Evolutionary conservation across 2,113 vertebrate genomes (phyloP).

Genomic region (Platycercus adscitus): DNA sequence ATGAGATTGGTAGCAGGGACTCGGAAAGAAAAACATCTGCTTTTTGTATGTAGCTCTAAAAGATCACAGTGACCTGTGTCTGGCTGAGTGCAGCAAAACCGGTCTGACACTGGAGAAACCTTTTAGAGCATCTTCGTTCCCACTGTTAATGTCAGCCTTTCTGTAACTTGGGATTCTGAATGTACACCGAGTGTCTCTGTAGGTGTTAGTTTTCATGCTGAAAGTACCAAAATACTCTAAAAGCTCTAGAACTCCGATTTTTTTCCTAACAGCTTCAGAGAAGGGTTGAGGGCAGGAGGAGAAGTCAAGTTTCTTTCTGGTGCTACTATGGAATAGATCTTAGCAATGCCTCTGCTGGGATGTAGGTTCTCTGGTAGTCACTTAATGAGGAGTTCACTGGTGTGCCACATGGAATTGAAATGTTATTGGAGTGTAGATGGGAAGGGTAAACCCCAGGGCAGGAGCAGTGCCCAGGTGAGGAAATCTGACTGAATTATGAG

Average conservation of each 20-base stretch:
- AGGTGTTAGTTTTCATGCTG: not conserved
- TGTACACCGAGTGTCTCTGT: not conserved
- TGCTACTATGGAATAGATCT: not conserved
- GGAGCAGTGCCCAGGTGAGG: not conserved
- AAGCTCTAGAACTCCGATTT: not conserved
- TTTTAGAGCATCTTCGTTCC: not conserved
- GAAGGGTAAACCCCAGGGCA: not conserved
- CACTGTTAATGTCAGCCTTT: not conserved
- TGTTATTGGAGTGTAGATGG: not conserved
- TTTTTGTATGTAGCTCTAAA: not conserved
- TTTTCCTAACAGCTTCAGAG: not conserved
- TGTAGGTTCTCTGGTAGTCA: no score
- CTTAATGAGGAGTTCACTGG: not conserved
- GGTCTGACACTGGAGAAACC: accelerated
- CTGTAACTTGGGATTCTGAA: not conserved
- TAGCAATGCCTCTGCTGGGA: not conserved
- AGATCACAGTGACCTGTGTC: not conserved
- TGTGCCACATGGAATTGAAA: not conserved
- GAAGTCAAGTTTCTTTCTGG: not conserved
- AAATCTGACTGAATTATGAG: not conserved
- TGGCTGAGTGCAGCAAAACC: not conserved
- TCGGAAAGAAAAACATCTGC: not conserved
- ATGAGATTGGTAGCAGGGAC: not conserved
- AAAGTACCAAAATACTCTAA: not conserved
- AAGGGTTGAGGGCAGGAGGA: not conserved